Evolutionary conservation across 2,888 invertebrate species (phyloP).

Genomic region (Aleiodes alternator): DNA sequence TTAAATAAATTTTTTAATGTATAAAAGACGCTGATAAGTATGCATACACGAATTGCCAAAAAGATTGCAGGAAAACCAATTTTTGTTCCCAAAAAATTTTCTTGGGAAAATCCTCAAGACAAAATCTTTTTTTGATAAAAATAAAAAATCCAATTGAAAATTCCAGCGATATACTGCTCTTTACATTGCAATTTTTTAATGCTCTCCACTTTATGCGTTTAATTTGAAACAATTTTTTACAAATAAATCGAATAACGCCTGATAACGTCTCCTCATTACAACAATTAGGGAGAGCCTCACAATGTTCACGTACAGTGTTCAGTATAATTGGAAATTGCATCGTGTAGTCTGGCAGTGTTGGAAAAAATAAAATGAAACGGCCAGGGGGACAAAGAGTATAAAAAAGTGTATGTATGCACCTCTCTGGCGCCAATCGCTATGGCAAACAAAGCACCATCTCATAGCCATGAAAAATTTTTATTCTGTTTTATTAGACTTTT

Average conservation of each 20-base stretch:
- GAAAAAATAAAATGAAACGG: background rate
- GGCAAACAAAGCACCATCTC: constrained; percentile 37
- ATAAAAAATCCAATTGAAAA: no score
- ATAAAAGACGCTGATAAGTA: no score
- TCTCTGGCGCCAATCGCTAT: constrained; percentile 36
- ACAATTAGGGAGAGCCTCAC: constrained; percentile 37
- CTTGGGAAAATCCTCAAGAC: no score
- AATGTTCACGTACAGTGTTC: constrained; percentile 17
- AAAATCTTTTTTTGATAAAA: no score
- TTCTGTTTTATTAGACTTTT: constrained; percentile 13
- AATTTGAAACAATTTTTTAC: background rate
- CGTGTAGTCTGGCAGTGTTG: constrained; percentile 44
- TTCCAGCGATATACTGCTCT: no score
- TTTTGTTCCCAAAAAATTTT: no score
- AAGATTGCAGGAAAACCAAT: no score
- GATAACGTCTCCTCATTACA: constrained; percentile 29
- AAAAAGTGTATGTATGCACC: constrained; percentile 34
- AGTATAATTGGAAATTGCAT: constrained; percentile 56
- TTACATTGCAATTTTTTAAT: no score
- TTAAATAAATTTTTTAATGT: no score
- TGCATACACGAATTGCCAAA: no score
- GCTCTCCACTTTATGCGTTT: background rate
- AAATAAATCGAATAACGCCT: constrained; percentile 26
- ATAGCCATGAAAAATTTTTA: constrained; percentile 35
- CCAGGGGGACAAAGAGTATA: constrained; percentile 20